These are phyloP conservation scores for Synanthedon formicaeformis DNA, from an alignment of 2,888 invertebrate genomes.

Conservation along the genomic window DNA sequence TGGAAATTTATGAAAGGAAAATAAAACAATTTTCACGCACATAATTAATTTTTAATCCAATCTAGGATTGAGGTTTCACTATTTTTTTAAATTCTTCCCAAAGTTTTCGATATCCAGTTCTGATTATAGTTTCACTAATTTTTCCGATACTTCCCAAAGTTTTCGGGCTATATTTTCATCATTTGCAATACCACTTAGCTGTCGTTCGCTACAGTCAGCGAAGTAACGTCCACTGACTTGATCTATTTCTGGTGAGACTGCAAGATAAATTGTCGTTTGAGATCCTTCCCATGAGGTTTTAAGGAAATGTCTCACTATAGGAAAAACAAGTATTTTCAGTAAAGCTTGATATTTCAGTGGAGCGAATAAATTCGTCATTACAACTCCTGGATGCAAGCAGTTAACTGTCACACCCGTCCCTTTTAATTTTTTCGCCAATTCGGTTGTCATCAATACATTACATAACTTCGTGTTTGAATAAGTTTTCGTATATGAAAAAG, in stretches of 20 bases:
- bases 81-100: too few relatives aligned
- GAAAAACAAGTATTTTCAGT: not conserved
- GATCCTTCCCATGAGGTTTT: constrained; percentile 44
- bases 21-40: too few relatives aligned
- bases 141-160: too few relatives aligned
- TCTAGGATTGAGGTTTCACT: too few relatives aligned
- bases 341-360: too few relatives aligned
- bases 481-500: too few relatives aligned
- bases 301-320: constrained; percentile 2
- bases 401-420: constrained; percentile 27
- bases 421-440: constrained; percentile 66
- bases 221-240: constrained; percentile 73
- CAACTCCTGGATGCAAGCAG: constrained; percentile 26
- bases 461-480: constrained; percentile 64
- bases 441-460: constrained; percentile 63
- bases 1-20: too few relatives aligned
- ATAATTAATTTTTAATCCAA: too few relatives aligned
- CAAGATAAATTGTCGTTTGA: constrained; percentile 68
- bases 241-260: constrained; percentile 16
- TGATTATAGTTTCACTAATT: too few relatives aligned
- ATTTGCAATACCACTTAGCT: constrained; percentile 4
- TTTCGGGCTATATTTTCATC: too few relatives aligned
- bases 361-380: constrained; percentile 7
- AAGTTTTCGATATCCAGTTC: too few relatives aligned
- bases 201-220: constrained; percentile 60